Percentiles rank a stretch among this genome's conserved stretches.
These are phyloP conservation scores for Chlorocebus sabaeus DNA, from an alignment of 2,113 vertebrate genomes.

Conservation along the genomic window DNA sequence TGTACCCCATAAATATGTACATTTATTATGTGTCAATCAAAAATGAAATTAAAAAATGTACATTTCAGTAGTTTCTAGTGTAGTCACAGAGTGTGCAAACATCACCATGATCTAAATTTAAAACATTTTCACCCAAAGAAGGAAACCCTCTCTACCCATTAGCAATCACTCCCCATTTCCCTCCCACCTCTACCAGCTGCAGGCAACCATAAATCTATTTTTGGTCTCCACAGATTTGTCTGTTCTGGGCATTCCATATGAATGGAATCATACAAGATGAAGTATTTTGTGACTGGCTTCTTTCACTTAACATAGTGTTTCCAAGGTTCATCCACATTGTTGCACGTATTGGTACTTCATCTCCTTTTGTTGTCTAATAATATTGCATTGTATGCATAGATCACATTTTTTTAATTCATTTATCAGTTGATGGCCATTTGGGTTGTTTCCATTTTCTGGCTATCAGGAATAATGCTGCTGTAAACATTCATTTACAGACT, in stretches of 20 bases:
- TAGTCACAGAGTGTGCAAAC: too few species aligned
- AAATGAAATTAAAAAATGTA: too few species aligned
- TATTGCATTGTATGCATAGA: neutral
- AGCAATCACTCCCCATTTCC: neutral
- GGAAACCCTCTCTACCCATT: neutral
- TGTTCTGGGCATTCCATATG: neutral
- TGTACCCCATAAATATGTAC: too few species aligned
- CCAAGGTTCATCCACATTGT: neutral
- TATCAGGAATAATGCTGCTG: neutral
- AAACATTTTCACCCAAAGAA: neutral
- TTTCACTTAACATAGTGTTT: neutral
- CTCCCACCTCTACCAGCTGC: too few species aligned
- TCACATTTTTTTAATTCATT: neutral
- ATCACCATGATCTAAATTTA: neutral
- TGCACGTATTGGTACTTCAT: accelerated
- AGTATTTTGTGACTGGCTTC: neutral
- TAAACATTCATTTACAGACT: neutral
- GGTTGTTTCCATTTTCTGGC: neutral
- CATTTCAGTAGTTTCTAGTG: too few species aligned
- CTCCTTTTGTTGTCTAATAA: neutral
- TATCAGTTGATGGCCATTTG: neutral
- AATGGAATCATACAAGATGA: neutral
- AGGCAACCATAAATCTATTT: neutral
- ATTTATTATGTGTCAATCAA: too few species aligned
- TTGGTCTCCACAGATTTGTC: neutral